phyloP scores from a whole-genome alignment of 1,140 invertebrate species.

The Leptestheria dahalacensis region DNA sequence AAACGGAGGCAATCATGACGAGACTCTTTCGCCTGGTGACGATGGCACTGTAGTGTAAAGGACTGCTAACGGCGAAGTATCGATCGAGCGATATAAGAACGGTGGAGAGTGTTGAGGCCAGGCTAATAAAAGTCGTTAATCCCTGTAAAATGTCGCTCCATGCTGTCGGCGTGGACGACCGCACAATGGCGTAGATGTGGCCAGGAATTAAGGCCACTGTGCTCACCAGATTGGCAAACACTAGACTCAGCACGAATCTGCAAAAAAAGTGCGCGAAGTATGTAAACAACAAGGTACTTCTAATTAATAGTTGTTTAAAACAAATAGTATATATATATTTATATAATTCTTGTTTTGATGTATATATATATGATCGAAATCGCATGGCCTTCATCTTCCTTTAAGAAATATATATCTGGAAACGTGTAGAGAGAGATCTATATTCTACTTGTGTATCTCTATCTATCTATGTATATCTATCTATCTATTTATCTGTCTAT shows the following conservation, averaged over 20 bases:
- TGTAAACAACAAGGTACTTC: no score
- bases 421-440: no score
- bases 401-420: no score
- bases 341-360: no score
- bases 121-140: conserved; percentile 31
- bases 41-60: conserved; percentile 36
- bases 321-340: no score
- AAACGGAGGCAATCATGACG: conserved; percentile 28
- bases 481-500: no score
- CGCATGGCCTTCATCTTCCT: no score
- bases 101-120: conserved; percentile 35
- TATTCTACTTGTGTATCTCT: no score
- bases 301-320: no score
- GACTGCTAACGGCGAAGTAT: conserved; percentile 38
- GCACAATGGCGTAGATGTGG: not conserved
- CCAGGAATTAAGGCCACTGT: not conserved
- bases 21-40: conserved; percentile 32
- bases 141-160: conserved; percentile 20
- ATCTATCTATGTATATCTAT: no score
- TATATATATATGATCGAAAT: no score
- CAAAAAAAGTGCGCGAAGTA: no score
- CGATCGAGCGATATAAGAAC: conserved; percentile 38
- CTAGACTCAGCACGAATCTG: not conserved
- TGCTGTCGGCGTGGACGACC: not conserved
- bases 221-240: not conserved